A percentile compares a stretch with the other conserved stretches of the same genome.
Evolutionary conservation across 2,113 vertebrate species (phyloP).

Genomic region (Passer montanus): DNA sequence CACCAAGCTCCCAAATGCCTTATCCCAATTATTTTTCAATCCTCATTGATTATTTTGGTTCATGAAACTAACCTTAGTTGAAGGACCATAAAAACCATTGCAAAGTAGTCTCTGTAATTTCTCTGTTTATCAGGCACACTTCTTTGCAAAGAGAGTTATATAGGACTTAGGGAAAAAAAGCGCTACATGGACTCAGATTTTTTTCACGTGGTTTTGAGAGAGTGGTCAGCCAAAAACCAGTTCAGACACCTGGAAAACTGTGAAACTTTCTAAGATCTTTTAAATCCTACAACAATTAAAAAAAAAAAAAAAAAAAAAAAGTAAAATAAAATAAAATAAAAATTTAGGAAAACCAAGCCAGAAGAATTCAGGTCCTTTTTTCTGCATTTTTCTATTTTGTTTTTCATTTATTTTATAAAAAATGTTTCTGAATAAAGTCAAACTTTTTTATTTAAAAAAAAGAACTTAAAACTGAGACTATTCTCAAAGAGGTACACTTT

Average conservation of each 20-base stretch:
- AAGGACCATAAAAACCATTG: not conserved
- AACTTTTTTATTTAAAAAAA: not conserved
- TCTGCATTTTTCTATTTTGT: fast-evolving
- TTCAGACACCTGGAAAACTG: not conserved
- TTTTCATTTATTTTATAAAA: not conserved
- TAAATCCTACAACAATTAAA: not conserved
- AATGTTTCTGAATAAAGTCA: not conserved
- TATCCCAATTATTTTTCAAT: not conserved
- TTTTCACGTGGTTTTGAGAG: fast-evolving
- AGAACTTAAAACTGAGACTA: not conserved
- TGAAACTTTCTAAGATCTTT: not conserved
- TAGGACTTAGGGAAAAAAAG: not conserved
- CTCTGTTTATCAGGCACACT: not conserved
- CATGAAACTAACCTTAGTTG: not conserved
- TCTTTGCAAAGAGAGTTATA: not conserved
- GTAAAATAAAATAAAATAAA: not conserved
- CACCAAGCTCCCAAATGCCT: not conserved
- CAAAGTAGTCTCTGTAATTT: not conserved
- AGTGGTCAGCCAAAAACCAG: not conserved
- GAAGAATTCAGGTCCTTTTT: not conserved
- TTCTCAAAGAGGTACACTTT: not conserved
- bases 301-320: not conserved
- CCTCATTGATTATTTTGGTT: not conserved
- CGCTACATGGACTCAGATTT: not conserved
- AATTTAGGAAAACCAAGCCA: not conserved